Conservation (phyloP, 2,113 vertebrate species). For the Nothocercus nigrocapillus region DNA sequence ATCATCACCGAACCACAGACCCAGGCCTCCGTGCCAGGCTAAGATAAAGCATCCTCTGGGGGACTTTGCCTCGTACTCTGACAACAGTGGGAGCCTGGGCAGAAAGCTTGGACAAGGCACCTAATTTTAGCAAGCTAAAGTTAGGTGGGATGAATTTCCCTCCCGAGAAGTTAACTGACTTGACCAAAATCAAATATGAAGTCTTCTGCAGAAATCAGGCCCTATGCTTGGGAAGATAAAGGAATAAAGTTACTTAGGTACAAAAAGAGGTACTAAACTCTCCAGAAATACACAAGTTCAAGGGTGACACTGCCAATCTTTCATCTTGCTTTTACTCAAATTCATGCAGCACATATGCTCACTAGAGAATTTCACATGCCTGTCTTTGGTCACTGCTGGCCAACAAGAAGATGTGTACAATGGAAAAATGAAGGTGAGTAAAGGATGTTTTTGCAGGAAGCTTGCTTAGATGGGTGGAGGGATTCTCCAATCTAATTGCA, state of each 20-base stretch:
- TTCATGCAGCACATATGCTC: not conserved
- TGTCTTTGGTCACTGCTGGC: not conserved
- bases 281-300: not conserved
- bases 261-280: not conserved
- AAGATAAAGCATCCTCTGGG: conserved; percentile 55
- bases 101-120: not conserved
- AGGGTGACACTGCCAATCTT: not conserved
- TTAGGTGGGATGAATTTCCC: conserved; percentile 24
- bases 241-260: not conserved
- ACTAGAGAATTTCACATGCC: not conserved
- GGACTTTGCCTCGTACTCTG: not conserved
- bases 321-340: not conserved
- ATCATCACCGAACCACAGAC: conserved; percentile 22
- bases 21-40: not conserved
- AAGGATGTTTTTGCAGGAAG: not conserved
- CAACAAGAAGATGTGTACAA: not conserved
- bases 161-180: conserved; percentile 5
- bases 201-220: not conserved
- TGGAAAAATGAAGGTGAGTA: not conserved
- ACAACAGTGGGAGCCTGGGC: not conserved
- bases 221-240: not conserved
- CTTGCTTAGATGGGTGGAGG: not conserved
- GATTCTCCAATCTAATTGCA: not conserved
- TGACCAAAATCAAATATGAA: conserved; percentile 25
- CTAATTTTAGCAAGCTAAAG: not conserved